A percentile compares a stretch with the other conserved stretches of the same genome.
Evolutionary conservation across 1,140 invertebrate species (phyloP).

Genomic region (Aphaenogaster rudis): DNA sequence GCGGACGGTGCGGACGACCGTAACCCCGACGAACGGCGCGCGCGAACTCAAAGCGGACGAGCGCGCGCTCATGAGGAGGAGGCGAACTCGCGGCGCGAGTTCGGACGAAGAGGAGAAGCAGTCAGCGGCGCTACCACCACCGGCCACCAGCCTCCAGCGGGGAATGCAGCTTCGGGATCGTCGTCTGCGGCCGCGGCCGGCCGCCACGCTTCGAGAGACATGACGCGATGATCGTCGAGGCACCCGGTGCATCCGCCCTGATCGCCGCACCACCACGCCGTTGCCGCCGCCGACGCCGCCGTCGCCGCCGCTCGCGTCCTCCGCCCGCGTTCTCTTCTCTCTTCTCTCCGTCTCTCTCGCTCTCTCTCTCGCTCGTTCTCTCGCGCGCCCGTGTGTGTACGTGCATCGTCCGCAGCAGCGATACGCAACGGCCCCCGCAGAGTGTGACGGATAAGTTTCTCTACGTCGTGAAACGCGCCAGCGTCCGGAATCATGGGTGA

Average conservation of each 20-base stretch:
- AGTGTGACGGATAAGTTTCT: slow-evolving; percentile 54
- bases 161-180: slow-evolving; percentile 60
- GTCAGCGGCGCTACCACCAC: slow-evolving; percentile 21
- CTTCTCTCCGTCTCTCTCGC: background rate
- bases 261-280: slow-evolving; percentile 26
- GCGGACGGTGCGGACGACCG: background rate
- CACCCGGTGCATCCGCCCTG: slow-evolving; percentile 45
- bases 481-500: slow-evolving; percentile 65
- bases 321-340: slow-evolving; percentile 33
- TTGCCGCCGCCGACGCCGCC: slow-evolving; percentile 20
- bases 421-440: slow-evolving; percentile 10
- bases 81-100: slow-evolving; percentile 32
- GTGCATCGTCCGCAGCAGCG: slow-evolving; percentile 19
- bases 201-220: slow-evolving; percentile 50
- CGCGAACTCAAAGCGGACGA: slow-evolving; percentile 15
- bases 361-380: background rate
- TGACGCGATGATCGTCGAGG: slow-evolving; percentile 71
- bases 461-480: background rate
- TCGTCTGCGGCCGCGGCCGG: slow-evolving; percentile 46
- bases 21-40: background rate
- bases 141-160: slow-evolving; percentile 25
- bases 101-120: slow-evolving; percentile 17
- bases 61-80: slow-evolving; percentile 61
- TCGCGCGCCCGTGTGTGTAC: slow-evolving; percentile 21
- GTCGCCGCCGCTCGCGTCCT: slow-evolving; percentile 4